Percentiles rank a stretch among this genome's conserved stretches.
These are phyloP conservation scores for Tetranychus truncatus DNA, from an alignment of 2,888 invertebrate genomes.

Conservation along the genomic window DNA sequence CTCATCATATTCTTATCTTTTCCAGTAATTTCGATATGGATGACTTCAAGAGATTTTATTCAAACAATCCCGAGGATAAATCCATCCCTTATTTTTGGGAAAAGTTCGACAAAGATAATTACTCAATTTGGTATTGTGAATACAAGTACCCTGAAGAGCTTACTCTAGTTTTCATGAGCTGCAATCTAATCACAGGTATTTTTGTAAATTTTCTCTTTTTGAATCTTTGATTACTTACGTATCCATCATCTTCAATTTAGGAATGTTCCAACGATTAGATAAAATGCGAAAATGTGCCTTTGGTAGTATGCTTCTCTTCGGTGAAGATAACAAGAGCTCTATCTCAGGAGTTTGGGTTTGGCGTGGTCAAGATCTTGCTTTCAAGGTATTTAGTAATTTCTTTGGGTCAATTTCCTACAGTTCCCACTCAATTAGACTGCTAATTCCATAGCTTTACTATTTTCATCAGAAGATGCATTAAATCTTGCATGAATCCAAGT, in stretches of 20 bases:
- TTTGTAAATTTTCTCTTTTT: constrained; percentile 14
- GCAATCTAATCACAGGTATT: constrained; percentile 78
- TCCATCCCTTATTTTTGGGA: constrained; percentile 97
- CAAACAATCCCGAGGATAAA: constrained; percentile 78
- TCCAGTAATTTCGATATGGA: constrained; percentile 73
- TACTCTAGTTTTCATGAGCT: constrained; percentile 85
- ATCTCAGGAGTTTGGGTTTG: constrained; percentile 97
- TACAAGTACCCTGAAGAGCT: constrained; percentile 90
- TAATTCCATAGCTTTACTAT: no score
- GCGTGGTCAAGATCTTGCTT: constrained; percentile 85
- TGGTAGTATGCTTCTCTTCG: constrained; percentile 80
- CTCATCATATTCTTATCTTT: neutral
- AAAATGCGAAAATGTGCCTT: constrained; percentile 94
- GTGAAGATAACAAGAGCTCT: constrained; percentile 68
- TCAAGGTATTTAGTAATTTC: constrained; percentile 41
- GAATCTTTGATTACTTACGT: constrained; percentile 9
- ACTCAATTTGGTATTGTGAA: constrained; percentile 91
- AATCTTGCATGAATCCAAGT: no score
- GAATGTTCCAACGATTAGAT: constrained; percentile 94
- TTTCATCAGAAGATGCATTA: no score
- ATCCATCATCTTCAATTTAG: constrained; percentile 36
- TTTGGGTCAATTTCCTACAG: no score
- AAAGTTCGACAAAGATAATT: constrained; percentile 85
- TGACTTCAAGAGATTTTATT: constrained; percentile 89
- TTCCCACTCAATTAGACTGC: no score